Base-by-base conservation (phyloP, 2,888 invertebrate species). In the Temnothorax ravouxi region DNA sequence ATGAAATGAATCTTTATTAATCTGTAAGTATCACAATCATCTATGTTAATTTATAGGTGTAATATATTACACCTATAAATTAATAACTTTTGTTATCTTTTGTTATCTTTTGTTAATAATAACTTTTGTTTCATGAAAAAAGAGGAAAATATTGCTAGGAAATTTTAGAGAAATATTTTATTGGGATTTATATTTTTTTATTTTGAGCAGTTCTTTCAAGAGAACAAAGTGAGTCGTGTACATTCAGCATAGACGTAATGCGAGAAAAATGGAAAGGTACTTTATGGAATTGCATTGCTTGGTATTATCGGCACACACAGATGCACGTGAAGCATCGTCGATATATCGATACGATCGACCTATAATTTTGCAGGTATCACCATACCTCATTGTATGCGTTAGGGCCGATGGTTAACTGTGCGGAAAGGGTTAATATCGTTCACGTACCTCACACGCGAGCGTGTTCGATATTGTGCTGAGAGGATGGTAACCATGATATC, bases 161-260 rank as follows among this genome's bases (percentile, higher is more conserved):
- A n/a, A 34, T 52, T 50, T 69, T n/a, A 52, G 29, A n/a, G n/a
- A 69, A 69, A 52, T 71, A 54, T 71, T 38, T 71, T 71, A 72
- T 41, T 38, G n/a, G 25, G n/a, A 34, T 21, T 5, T 6, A 15
- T 50, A n/a, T n/a, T 8, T 3, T 29, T 21, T 75, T 11, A 2
- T 47, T 47, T 47, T 34, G 15, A 61, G 9, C 5, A 21, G 21
- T 5, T 21, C 15, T 62, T 47, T 62, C 1, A n/a, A n/a, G 54
- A 44, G 13, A 52, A 9, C 15, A 34, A 29, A 56, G 59, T 56
- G 41, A 44, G 3, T 69, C n/a, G n/a, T 41, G n/a, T 44, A 59
- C 2, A 11, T 47, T 29, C 18, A 56, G 8, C 3, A 15, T 34
- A 52, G 13, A 29, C 21, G 6, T 18, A 56, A 71, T 34, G 8